A percentile compares a stretch with the other conserved stretches of the same genome.
Conservation (phyloP, 2,113 vertebrate species). For the Empidonax alnorum region DNA sequence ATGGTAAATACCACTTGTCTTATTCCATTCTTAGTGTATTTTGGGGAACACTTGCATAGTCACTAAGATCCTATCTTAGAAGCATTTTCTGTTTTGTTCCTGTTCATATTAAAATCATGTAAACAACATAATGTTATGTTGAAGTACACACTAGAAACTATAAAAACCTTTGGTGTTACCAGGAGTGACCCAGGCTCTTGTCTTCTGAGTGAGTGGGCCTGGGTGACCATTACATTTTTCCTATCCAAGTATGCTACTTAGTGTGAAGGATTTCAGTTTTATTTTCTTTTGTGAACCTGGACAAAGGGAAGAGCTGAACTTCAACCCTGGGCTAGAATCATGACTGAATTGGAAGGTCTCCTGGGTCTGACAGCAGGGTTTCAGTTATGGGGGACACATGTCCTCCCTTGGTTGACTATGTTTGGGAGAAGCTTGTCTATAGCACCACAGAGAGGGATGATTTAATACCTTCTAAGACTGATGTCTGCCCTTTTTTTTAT, state of each 20-base stretch:
- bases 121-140: not conserved
- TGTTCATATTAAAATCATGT: not conserved
- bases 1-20: not conserved
- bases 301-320: not conserved
- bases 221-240: not conserved
- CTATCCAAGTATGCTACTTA: not conserved
- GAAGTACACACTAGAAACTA: not conserved
- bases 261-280: not conserved
- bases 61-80: not conserved
- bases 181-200: not conserved
- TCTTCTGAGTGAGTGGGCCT: not conserved
- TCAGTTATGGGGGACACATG: not conserved
- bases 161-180: not conserved
- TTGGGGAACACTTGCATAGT: conserved; percentile 5
- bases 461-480: not conserved
- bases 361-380: not conserved
- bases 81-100: conserved; percentile 13
- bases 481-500: not conserved
- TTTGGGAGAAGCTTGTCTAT: not conserved
- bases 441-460: not conserved
- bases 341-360: not conserved
- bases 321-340: not conserved
- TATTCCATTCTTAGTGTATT: not conserved
- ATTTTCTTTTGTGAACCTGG: not conserved
- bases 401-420: not conserved